Percentiles rank a stretch among this genome's conserved stretches.
phyloP scores from a whole-genome alignment of 2,113 vertebrate species.

The Myotis davidii region DNA sequence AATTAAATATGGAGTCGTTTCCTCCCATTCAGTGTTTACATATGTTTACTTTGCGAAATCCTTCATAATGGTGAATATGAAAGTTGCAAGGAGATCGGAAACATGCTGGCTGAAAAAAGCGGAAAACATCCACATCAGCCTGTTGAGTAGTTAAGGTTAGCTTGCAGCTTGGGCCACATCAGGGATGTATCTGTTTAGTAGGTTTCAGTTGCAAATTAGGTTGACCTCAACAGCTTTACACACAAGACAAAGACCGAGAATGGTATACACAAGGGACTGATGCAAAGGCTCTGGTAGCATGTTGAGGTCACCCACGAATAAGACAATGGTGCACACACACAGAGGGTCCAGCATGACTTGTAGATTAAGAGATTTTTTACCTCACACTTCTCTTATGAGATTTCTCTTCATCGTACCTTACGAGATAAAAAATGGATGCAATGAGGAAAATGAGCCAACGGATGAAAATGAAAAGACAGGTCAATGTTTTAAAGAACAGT shows the following conservation, averaged over 20 bases:
- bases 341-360: conserved; percentile 62
- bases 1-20: background rate
- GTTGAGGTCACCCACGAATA: conserved; percentile 84
- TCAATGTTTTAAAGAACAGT: background rate
- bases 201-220: conserved; percentile 77
- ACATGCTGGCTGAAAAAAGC: conserved; percentile 82
- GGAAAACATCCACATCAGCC: conserved; percentile 69
- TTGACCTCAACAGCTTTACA: conserved; percentile 86
- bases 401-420: conserved; percentile 95
- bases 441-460: conserved; percentile 70
- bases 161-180: conserved; percentile 81
- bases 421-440: conserved; percentile 82
- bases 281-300: conserved; percentile 73
- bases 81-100: conserved; percentile 68
- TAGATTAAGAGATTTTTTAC: conserved; percentile 87
- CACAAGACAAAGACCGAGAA: conserved; percentile 73
- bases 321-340: conserved; percentile 74
- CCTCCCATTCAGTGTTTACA: background rate
- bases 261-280: conserved; percentile 14
- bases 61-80: conserved; percentile 64
- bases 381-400: conserved; percentile 92
- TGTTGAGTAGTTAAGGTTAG: conserved; percentile 68
- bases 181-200: conserved; percentile 72
- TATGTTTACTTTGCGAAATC: conserved; percentile 57
- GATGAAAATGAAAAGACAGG: conserved; percentile 12